phyloP scores from a whole-genome alignment of 2,113 vertebrate genomes.

The Pipra filicauda region DNA sequence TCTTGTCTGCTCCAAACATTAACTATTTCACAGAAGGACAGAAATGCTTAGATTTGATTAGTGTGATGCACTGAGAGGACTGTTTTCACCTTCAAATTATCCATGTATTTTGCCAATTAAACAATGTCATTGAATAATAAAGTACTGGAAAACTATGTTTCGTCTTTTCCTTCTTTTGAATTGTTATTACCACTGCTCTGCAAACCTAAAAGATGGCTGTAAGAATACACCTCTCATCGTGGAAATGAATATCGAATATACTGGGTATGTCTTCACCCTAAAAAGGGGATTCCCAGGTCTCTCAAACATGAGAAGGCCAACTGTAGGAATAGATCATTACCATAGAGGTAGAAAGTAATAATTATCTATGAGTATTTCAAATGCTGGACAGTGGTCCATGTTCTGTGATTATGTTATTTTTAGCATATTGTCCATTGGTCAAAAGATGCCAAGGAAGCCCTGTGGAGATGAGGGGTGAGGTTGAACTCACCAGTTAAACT shows the following conservation, averaged over 20 bases:
- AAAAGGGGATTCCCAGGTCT: rapidly evolving
- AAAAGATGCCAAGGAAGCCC: background rate
- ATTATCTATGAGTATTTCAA: background rate
- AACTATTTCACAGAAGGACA: conserved; percentile 43
- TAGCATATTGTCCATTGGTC: background rate
- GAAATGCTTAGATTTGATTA: background rate
- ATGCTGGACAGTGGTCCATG: rapidly evolving
- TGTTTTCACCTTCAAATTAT: background rate
- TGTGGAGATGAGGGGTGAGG: background rate
- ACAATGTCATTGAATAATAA: background rate
- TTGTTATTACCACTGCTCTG: background rate
- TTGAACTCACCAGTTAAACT: background rate
- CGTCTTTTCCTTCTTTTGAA: background rate
- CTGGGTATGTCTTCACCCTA: background rate
- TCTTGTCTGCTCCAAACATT: background rate
- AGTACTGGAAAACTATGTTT: background rate
- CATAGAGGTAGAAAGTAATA: rapidly evolving
- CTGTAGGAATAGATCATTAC: background rate
- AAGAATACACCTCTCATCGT: background rate
- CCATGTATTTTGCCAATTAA: background rate
- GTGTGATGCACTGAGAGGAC: background rate
- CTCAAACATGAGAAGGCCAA: background rate
- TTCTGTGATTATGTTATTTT: background rate
- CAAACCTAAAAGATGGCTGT: background rate
- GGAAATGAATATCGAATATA: background rate